Evolutionary conservation across 2,113 vertebrate species (phyloP).

Genomic region (Sphyrna mokarran): DNA sequence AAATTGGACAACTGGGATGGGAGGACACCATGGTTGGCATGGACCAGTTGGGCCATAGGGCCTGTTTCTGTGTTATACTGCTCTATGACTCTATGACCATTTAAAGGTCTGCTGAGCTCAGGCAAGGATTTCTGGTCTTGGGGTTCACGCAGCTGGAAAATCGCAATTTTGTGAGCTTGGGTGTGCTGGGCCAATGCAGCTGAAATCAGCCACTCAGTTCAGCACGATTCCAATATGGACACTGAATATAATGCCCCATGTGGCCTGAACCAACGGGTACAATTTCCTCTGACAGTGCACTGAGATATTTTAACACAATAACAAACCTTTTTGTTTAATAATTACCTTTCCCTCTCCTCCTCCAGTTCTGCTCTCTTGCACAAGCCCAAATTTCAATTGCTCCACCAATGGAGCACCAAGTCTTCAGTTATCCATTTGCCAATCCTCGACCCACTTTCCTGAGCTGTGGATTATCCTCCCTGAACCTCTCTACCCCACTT

Average conservation of each 20-base stretch:
- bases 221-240: background rate
- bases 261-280: background rate
- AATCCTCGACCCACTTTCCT: no score
- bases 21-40: no score
- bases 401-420: background rate
- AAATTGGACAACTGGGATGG: no score
- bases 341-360: background rate
- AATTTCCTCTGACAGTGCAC: background rate
- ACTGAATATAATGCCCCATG: background rate
- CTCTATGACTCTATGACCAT: no score
- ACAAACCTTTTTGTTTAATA: background rate
- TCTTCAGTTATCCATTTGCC: background rate
- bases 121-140: no score
- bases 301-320: background rate
- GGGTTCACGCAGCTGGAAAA: no score
- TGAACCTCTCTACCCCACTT: background rate
- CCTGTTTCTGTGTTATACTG: no score
- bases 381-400: background rate
- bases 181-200: no score
- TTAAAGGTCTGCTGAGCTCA: no score
- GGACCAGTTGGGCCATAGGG: no score
- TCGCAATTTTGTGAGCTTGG: no score
- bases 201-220: background rate
- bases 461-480: background rate
- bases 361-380: background rate